Base-by-base conservation (phyloP, 2,113 vertebrate species). In the Thunnus thynnus region DNA sequence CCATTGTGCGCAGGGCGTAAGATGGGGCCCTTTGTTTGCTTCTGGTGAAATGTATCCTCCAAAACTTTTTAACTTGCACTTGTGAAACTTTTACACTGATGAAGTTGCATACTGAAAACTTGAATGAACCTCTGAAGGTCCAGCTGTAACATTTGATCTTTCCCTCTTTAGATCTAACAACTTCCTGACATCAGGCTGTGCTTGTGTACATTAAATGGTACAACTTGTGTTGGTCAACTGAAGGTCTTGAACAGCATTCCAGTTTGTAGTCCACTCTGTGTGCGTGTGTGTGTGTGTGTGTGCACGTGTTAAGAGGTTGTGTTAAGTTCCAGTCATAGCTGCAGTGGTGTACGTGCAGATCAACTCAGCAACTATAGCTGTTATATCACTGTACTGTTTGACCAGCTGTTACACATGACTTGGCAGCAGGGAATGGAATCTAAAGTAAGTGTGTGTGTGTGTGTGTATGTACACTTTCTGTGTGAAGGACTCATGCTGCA, bases 331-430 rank as follows among this genome's bases (percentile, higher is more conserved):
- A 72, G 51, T 64, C 77, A 77, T 85, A 48, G 55, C 63, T 67
- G 5, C 44, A 25, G 73, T 36, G 46, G 81, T 32, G 74, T 82
- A 79, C 77, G 56, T 88, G 87, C 86, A 67, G 62, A 64, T 67
- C 68, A 63, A 30, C 18, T 10, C 17, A 5, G 32, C 64, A 47
- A 13, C 60, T 67, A 11, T 67, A 52, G 41, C 62, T 1, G 66
- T 80, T 72, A 16, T 62, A 52, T 84, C 80, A 46, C 22, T 65
- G 58, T 20, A 7, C 57, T 90, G 78, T 91, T 89, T 88, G 76
- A 88, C 27, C 89, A 86, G 89, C 88, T 92, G 89, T 79, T 86
- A 13, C 79, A 75, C 80, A 50, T 83, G 75, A 82, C 86, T 82
- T 80, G 46, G 79, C 76, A 80, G 60, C 63, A n/a, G 20, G 44